These are phyloP conservation scores for Drosophila yooni DNA, from an alignment of 2,888 invertebrate species.

Conservation along the genomic window DNA sequence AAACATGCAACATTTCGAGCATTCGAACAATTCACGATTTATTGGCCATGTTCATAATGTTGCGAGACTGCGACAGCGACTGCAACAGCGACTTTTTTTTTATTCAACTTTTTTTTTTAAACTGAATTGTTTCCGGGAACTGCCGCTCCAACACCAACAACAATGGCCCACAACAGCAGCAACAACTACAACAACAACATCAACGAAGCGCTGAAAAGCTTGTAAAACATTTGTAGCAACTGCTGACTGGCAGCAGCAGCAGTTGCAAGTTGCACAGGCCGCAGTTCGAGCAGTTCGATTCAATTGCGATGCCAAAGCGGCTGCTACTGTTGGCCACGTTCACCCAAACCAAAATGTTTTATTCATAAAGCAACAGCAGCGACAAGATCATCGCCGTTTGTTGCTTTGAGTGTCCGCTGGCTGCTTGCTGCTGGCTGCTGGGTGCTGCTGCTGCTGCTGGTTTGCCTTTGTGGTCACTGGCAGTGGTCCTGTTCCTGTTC, in stretches of 20 bases:
- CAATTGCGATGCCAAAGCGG: constrained; percentile 56
- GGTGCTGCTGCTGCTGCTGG: constrained; percentile 12
- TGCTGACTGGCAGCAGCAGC: constrained; percentile 49
- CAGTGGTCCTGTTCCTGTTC: constrained; percentile 25
- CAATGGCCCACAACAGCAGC: constrained; percentile 55
- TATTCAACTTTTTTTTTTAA: constrained; percentile 36
- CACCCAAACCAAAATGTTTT: constrained; percentile 70
- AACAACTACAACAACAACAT: constrained; percentile 45
- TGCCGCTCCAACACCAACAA: constrained; percentile 65
- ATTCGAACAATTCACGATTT: constrained; percentile 76
- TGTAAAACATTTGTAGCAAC: constrained; percentile 80
- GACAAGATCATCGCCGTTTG: constrained; percentile 70
- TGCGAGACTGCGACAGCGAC: constrained; percentile 21
- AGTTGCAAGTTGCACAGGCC: constrained; percentile 38
- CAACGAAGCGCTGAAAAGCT: constrained; percentile 76
- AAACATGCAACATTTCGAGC: constrained; percentile 71
- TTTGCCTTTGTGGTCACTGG: constrained; percentile 10
- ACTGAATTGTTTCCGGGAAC: constrained; percentile 82
- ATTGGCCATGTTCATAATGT: constrained; percentile 75
- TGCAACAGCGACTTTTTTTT: constrained; percentile 10
- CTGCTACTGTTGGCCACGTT: constrained; percentile 69
- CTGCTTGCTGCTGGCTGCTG: constrained; percentile 15
- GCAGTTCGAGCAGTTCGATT: constrained; percentile 54
- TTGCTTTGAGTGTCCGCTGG: constrained; percentile 53
- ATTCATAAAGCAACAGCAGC: constrained; percentile 73